Conservation (phyloP, 2,797 vertebrate genomes). For the Picus viridis region DNA sequence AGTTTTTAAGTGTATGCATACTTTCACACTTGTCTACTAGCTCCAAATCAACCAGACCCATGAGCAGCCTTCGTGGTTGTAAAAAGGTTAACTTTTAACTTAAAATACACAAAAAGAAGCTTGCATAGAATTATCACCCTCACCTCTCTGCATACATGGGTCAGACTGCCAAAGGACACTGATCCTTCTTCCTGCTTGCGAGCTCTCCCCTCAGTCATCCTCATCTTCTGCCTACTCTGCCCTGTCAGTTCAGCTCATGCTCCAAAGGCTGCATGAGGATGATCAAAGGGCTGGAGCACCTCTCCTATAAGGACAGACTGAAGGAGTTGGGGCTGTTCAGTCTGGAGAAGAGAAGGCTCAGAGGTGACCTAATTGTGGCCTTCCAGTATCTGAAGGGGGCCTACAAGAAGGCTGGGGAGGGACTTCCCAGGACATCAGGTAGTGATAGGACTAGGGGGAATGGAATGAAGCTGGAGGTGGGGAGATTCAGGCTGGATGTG, state of each 20-base stretch:
- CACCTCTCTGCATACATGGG: not conserved
- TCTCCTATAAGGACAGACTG: too few relatives aligned
- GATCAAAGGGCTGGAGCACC: too few relatives aligned
- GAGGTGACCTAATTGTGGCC: too few relatives aligned
- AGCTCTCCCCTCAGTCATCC: not conserved
- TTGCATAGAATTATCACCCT: not conserved
- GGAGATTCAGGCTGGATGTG: too few relatives aligned
- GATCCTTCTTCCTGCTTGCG: not conserved
- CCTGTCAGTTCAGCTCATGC: accelerated
- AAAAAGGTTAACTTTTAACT: slow-evolving; percentile 46
- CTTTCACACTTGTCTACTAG: not conserved
- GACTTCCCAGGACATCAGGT: too few relatives aligned
- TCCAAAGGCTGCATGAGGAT: not conserved
- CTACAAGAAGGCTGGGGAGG: too few relatives aligned
- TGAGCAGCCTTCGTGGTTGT: accelerated
- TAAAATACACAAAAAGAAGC: not conserved
- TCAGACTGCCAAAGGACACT: not conserved
- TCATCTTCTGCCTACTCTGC: not conserved
- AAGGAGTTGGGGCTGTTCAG: too few relatives aligned
- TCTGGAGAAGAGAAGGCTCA: too few relatives aligned
- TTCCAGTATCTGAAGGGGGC: too few relatives aligned
- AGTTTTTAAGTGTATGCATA: not conserved
- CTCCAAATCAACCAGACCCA: not conserved
- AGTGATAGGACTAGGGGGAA: too few relatives aligned
- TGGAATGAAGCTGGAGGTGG: too few relatives aligned